Percentiles rank a stretch among this genome's conserved stretches.
These are phyloP conservation scores for Tokudaia tokunoshimensis DNA, from an alignment of 2,797 vertebrate species.

Conservation along the genomic window DNA sequence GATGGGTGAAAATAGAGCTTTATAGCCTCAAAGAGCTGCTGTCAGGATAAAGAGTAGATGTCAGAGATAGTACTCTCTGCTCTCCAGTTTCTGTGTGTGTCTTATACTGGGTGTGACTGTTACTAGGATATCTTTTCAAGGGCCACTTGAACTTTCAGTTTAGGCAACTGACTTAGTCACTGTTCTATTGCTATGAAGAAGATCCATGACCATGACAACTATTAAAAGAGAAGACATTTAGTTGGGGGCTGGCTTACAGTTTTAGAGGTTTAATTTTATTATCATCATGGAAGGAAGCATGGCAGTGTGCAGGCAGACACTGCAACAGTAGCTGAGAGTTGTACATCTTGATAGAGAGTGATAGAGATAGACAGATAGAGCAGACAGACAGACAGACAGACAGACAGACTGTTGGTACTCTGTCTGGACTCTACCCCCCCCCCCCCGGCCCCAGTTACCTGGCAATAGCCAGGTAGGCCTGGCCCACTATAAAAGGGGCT, in stretches of 20 bases:
- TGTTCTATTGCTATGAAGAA: background rate
- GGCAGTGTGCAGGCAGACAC: background rate
- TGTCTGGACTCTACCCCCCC: too few relatives aligned
- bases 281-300: background rate
- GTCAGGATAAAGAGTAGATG: background rate
- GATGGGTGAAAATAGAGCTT: background rate
- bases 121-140: fast-evolving
- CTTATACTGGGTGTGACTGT: background rate
- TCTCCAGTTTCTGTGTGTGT: fast-evolving
- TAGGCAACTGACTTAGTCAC: background rate
- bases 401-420: too few relatives aligned
- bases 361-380: background rate
- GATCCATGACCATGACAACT: background rate
- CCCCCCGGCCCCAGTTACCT: too few relatives aligned
- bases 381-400: background rate
- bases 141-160: too few relatives aligned
- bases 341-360: background rate
- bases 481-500: too few relatives aligned
- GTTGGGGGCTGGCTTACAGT: background rate
- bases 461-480: too few relatives aligned
- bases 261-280: background rate
- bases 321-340: background rate
- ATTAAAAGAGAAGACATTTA: background rate
- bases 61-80: fast-evolving
- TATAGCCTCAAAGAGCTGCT: background rate